Evolutionary conservation across 1,140 invertebrate genomes (phyloP), one percentile per base, ranked within the genome.

Genomic region (Pogonus chalceus): DNA sequence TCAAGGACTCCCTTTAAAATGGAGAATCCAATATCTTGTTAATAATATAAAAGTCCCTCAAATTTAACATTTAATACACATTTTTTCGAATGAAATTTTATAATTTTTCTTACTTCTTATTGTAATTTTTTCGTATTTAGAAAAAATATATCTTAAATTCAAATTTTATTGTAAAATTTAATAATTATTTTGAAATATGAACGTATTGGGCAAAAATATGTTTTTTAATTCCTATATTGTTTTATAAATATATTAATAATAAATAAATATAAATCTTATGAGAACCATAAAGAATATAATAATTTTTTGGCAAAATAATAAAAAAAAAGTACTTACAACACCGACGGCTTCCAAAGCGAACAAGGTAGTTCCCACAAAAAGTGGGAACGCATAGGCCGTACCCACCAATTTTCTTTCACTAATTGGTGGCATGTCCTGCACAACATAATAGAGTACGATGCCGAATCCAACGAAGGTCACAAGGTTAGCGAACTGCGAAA

Each of bases 271-370:
- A 7, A 31, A 31, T 7, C 26, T 7, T 31, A 31, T 31, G 4
- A 31, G 4, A 31, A 31, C 26, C 4, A 7, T 7, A 14, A 14
- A 7, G 26, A 7, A 4, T 4, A 7, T 31, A 31, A 31, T 31
- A 7, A 7, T 31, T 31, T 31, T 7, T 7, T 31, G 14, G 4
- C 18, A 12, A 9, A 18, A 12, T 10, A 12, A 4, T 43, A 18
- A 43, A 43, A 12, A 12, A 43, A 43, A 43, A 47, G 10, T 26
- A 81, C 82, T 76, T 65, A 90, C 87, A 69, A 90, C 84, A 23
- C 87, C 88, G 24, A 95, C 91, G 14, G 91, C 91, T 69, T 94
- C 91, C 47, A 94, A 74, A 0, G 92, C 88, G 72, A 92, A 96
- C 2, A 96, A 72, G 0, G 87, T 87, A 0, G 89, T 93, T 0